phyloP scores from a whole-genome alignment of 2,113 vertebrate species.

The Ciconia stormi region DNA sequence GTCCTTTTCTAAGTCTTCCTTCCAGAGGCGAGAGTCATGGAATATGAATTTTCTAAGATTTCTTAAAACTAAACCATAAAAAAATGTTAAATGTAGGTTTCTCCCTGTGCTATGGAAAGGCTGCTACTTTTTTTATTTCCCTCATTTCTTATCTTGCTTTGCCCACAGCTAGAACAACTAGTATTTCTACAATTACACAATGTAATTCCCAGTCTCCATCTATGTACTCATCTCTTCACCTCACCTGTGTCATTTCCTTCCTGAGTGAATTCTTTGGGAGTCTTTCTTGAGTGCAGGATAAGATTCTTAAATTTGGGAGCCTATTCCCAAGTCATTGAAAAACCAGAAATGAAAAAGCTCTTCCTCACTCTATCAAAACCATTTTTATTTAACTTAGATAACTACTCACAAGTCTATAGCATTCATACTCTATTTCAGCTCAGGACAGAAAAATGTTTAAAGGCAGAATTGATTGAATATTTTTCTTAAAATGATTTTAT shows the following conservation, averaged over 20 bases:
- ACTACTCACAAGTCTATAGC: background rate
- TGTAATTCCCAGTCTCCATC: background rate
- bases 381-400: background rate
- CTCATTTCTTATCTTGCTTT: background rate
- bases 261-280: background rate
- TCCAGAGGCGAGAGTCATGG: fast-evolving
- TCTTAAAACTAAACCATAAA: background rate
- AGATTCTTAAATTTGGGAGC: background rate
- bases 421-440: background rate
- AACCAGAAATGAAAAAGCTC: background rate
- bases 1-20: background rate
- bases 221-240: background rate
- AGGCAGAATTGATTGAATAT: background rate
- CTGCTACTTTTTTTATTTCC: background rate
- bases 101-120: background rate
- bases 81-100: background rate
- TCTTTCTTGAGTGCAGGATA: background rate
- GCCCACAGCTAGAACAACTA: background rate
- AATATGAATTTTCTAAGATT: background rate
- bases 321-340: background rate
- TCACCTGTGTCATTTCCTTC: background rate
- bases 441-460: background rate
- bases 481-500: background rate
- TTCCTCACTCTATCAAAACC: background rate
- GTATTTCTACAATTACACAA: background rate